Conservation (phyloP, 1,140 invertebrate species). For the Penaeus chinensis region DNA sequence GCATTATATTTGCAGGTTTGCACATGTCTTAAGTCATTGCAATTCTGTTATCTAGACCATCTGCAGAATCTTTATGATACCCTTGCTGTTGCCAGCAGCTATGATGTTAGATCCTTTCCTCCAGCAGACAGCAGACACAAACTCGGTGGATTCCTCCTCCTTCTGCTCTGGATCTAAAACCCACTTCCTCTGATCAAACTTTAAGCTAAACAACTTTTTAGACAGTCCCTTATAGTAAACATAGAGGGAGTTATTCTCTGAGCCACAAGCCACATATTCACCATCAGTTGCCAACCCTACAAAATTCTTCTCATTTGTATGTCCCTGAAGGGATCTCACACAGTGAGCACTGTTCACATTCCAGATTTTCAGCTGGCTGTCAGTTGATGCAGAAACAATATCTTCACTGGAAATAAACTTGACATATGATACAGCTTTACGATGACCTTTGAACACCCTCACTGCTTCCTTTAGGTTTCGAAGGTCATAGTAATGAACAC, state of each 20-base stretch:
- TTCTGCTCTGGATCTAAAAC: constrained; percentile 82
- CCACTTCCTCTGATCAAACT: constrained; percentile 86
- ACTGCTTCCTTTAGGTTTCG: constrained; percentile 86
- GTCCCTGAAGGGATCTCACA: constrained; percentile 89
- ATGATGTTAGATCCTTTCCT: constrained; percentile 86
- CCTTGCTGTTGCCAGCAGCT: constrained; percentile 95
- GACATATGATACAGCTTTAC: constrained; percentile 96
- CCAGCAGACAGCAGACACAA: constrained; percentile 97
- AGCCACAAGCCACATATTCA: constrained; percentile 94
- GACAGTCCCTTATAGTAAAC: constrained; percentile 93
- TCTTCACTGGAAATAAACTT: constrained; percentile 92
- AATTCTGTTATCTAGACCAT: constrained; percentile 72
- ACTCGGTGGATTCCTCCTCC: constrained; percentile 88
- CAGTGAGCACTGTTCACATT: constrained; percentile 85
- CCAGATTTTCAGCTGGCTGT: constrained; percentile 95
- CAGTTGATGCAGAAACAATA: constrained; percentile 94
- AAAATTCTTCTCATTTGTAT: constrained; percentile 97
- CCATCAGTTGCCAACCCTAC: constrained; percentile 96
- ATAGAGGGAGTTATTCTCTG: constrained; percentile 94
- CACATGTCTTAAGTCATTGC: too few species aligned
- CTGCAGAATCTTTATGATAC: constrained; percentile 89
- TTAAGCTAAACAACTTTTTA: constrained; percentile 87
- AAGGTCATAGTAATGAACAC: constrained; percentile 96
- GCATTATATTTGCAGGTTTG: too few species aligned
- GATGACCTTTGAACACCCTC: constrained; percentile 89